A percentile compares a stretch with the other conserved stretches of the same genome.
Evolutionary conservation across 1,140 invertebrate species (phyloP).

Genomic region (Dolichoris vasculosae): DNA sequence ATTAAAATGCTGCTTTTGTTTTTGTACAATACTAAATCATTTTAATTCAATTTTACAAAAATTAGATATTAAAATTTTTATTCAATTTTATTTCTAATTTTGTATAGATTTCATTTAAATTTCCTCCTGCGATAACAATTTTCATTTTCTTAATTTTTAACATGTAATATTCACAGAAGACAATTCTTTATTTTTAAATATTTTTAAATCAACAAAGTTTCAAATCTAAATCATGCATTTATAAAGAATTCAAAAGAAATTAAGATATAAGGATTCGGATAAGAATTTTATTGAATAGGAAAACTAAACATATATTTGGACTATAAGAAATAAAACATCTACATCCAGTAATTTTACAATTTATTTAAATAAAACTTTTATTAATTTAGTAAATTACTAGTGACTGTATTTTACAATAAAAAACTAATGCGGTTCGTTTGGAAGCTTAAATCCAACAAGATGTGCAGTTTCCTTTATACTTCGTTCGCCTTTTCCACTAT

Average conservation of each 20-base stretch:
- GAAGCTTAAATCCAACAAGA: constrained; percentile 89
- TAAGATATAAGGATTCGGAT: too few species aligned
- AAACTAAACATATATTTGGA: background rate
- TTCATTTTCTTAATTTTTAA: constrained; percentile 9
- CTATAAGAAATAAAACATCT: constrained; percentile 21
- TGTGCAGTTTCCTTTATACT: constrained; percentile 84
- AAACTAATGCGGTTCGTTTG: constrained; percentile 83
- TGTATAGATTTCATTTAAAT: too few species aligned
- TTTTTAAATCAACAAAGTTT: too few species aligned
- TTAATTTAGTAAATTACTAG: background rate
- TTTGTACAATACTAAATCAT: too few species aligned
- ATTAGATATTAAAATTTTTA: background rate
- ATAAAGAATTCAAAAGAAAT: too few species aligned
- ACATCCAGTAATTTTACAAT: constrained; percentile 8
- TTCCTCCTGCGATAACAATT: constrained; percentile 19
- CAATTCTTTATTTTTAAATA: too few species aligned
- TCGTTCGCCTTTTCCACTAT: constrained; percentile 85
- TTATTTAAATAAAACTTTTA: constrained; percentile 35
- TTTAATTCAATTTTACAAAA: too few species aligned
- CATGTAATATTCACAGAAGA: too few species aligned
- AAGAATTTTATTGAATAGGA: background rate
- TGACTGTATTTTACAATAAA: constrained; percentile 2
- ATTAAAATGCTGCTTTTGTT: too few species aligned
- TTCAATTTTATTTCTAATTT: background rate
- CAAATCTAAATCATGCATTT: too few species aligned